Conservation (phyloP, 2,888 invertebrate species). For the Branchellion lobata region DNA sequence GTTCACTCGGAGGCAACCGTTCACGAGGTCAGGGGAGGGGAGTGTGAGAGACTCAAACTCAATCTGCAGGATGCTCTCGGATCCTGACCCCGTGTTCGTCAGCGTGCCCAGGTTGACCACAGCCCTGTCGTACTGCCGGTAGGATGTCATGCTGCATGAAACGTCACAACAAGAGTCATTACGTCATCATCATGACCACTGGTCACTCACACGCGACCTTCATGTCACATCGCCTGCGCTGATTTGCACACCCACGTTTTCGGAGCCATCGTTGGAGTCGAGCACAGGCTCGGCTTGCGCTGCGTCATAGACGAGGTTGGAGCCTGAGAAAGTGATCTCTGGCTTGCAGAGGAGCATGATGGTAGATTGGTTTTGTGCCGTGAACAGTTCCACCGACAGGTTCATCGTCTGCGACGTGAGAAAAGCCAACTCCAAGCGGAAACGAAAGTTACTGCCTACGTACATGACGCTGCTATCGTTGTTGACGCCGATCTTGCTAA, state of each 20-base stretch:
- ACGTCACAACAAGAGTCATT: neutral
- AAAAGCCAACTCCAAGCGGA: constrained; percentile 52
- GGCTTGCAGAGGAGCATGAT: constrained; percentile 60
- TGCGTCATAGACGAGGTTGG: constrained; percentile 51
- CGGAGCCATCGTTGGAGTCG: constrained; percentile 52
- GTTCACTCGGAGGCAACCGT: too few relatives aligned
- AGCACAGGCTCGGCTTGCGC: constrained; percentile 45
- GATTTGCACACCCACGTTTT: constrained; percentile 35
- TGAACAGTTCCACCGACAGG: constrained; percentile 60
- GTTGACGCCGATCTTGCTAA: constrained; percentile 47
- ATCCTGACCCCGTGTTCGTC: constrained; percentile 50
- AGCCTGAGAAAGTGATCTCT: constrained; percentile 52
- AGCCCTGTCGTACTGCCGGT: constrained; percentile 58
- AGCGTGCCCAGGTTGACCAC: constrained; percentile 57
- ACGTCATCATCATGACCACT: too few relatives aligned
- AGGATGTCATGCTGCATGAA: too few relatives aligned
- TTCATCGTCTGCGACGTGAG: constrained; percentile 51
- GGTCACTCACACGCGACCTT: neutral
- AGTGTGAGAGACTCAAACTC: constrained; percentile 58
- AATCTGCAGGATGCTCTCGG: constrained; percentile 53
- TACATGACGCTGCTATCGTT: constrained; percentile 49
- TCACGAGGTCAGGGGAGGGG: constrained; percentile 47
- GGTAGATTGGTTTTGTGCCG: constrained; percentile 59
- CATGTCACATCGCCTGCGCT: neutral
- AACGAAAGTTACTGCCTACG: constrained; percentile 55